Evolutionary conservation across 2,888 invertebrate genomes (phyloP), one percentile per base, ranked within the genome.

Genomic region (Synanthedon andrenaeformis): DNA sequence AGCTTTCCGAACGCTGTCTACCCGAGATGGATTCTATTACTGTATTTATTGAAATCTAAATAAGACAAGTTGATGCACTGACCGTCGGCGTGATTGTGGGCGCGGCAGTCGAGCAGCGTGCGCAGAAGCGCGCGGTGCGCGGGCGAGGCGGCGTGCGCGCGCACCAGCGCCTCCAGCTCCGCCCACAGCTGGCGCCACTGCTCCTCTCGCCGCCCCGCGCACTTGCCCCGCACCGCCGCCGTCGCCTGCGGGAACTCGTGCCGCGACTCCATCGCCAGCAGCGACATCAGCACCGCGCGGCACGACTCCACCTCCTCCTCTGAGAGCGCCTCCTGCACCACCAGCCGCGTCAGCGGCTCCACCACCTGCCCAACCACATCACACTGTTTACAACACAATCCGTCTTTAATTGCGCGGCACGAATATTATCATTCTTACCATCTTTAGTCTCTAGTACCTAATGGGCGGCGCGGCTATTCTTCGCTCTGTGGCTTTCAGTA

Each of bases 111-210:
- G 28, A 95, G 87, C 51, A 98, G 83, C 70, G 95, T 95, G 52
- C 92, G 92, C 51, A 96, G 82, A 14, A 97, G 89, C 55, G 91
- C 90, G 57, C 91, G 90, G 71, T 98, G 98, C 60, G 92, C 92
- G 3, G 92, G 88, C 0, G 96, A 93, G 53, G 93, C 93, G 28
- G 93, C 90, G 73, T 94, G 93, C 28, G 92, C 91, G 54, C 94
- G 92, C 1, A 98, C 83, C 42, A 97, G 88, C 11, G 92, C 91
- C 74, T 98, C 98, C 51, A 98, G 76, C 74, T 98, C 98, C 41
- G 91, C 90, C 94, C 97, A 98, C 74, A 98, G 90, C 35, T 95
- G 90, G 51, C 95, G 91, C 85, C 98, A 98, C 66, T 96, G 96
- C 69, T 98, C 97, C 64, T 97, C 96, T 59, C 93, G 90, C 19